Base-by-base conservation (phyloP, 1,140 invertebrate species). In the Pseudomyrmex gracilis region DNA sequence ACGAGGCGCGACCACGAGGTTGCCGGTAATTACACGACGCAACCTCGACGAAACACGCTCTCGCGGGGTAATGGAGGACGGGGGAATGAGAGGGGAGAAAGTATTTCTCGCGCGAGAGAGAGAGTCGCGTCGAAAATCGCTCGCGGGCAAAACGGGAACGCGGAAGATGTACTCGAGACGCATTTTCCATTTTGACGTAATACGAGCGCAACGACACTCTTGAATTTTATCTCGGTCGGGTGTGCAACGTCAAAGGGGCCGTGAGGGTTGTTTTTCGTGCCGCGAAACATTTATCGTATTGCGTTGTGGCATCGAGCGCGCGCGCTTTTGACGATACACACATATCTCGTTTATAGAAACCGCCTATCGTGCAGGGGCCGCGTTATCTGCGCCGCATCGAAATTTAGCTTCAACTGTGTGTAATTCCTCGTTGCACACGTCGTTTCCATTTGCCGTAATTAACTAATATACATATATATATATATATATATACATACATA, bases 201-300 rank as follows among this genome's bases (percentile, higher is more conserved):
- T 10, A 2, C 63, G 61, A 7, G 34, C 15, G 45, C 55, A 57
- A 68, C 67, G 34, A 17, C 43, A 20, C 17, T 12, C 74, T 68
- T 57, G 63, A 77, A 68, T 77, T 68, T 77, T n/a, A 34, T 15
- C 24, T 13, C 24, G 49, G 47, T 24, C 17, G 24, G 74, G 5
- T 34, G 34, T 20, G 51, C 22, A 43, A 34, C 55, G 64, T 55
- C 63, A 68, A 77, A 77, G 63, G 63, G 74, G 20, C 67, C n/a
- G 73, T 24, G 34, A 34, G 34, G 1, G 34, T 34, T 34, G 34
- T 34, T 34, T 22, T 10, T 17, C 10, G 47, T 45, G 68, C 20
- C 57, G 51, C 34, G 5, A 20, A 73, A 66, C 82, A 68, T 87
- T 77, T 87, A 78, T 82, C 85, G 85, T 51, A 84, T 87, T 84